A percentile compares a stretch with the other conserved stretches of the same genome.
Evolutionary conservation across 2,888 invertebrate genomes (phyloP).

Genomic region (Chamaedrilus cognettii): DNA sequence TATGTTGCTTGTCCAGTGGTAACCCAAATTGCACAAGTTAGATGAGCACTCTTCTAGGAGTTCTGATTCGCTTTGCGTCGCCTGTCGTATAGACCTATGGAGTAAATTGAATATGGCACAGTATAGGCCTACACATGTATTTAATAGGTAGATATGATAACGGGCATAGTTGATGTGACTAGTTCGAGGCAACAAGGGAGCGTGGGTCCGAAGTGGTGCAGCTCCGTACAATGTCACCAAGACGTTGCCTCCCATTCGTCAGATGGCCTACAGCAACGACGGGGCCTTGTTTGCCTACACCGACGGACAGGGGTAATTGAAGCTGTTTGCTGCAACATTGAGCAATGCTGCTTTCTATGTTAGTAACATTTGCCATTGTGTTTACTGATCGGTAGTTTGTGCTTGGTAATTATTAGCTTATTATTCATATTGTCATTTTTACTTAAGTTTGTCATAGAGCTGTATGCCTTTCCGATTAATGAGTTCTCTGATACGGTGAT

Average conservation of each 20-base stretch:
- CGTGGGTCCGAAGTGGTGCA: not conserved
- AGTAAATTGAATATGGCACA: too few relatives aligned
- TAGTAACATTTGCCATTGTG: too few relatives aligned
- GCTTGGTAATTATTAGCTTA: not conserved
- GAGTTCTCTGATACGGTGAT: too few relatives aligned
- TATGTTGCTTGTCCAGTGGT: too few relatives aligned
- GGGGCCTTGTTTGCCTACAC: not conserved
- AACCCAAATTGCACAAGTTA: too few relatives aligned
- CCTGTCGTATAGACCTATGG: too few relatives aligned
- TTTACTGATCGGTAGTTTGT: too few relatives aligned
- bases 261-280: not conserved
- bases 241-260: not conserved
- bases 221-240: not conserved
- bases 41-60: too few relatives aligned
- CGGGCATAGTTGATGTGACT: not conserved
- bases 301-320: not conserved
- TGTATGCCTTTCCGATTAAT: too few relatives aligned
- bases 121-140: too few relatives aligned
- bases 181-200: constrained; percentile 4
- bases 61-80: too few relatives aligned
- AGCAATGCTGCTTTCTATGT: not conserved
- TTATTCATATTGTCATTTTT: not conserved
- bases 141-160: too few relatives aligned
- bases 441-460: not conserved
- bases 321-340: not conserved